phyloP scores from a whole-genome alignment of 1,140 invertebrate species.

The Pomacea maculata region DNA sequence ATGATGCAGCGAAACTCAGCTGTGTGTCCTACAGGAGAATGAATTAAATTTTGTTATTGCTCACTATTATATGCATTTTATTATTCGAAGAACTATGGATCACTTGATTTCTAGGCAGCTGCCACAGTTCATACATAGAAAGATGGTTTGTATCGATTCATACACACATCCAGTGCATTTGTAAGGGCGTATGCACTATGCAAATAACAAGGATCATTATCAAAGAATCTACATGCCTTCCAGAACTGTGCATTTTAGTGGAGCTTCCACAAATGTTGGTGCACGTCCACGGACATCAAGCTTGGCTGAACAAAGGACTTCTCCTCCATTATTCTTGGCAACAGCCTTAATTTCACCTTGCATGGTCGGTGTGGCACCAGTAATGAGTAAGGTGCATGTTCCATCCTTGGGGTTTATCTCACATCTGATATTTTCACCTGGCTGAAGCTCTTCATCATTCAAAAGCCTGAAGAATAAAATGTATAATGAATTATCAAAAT shows the following conservation, averaged over 20 bases:
- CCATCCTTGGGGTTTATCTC: slow-evolving; percentile 51
- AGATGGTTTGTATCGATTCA: no score
- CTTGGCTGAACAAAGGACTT: slow-evolving; percentile 51
- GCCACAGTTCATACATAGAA: no score
- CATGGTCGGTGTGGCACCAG: slow-evolving; percentile 50
- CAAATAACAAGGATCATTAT: no score
- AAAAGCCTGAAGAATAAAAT: slow-evolving; percentile 48
- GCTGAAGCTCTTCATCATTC: slow-evolving; percentile 57
- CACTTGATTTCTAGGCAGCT: no score
- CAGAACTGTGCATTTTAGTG: slow-evolving; percentile 63
- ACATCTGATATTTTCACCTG: slow-evolving; percentile 52
- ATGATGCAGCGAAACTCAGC: slow-evolving; percentile 60
- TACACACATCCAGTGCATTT: no score
- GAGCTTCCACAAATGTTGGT: slow-evolving; percentile 57
- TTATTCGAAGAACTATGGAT: background rate
- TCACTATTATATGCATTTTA: background rate
- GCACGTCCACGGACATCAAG: slow-evolving; percentile 59
- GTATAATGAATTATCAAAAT: background rate
- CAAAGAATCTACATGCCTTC: slow-evolving; percentile 46
- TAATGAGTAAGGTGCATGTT: slow-evolving; percentile 51
- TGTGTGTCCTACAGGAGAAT: slow-evolving; percentile 42
- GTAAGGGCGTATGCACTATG: no score
- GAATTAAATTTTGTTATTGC: background rate
- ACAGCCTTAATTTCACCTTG: slow-evolving; percentile 57
- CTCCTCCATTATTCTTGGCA: slow-evolving; percentile 60